Evolutionary conservation across 30 jellyfish, hydroid and myxozoan genomes (phyloP).

Genomic region (Chironex yamaguchii): DNA sequence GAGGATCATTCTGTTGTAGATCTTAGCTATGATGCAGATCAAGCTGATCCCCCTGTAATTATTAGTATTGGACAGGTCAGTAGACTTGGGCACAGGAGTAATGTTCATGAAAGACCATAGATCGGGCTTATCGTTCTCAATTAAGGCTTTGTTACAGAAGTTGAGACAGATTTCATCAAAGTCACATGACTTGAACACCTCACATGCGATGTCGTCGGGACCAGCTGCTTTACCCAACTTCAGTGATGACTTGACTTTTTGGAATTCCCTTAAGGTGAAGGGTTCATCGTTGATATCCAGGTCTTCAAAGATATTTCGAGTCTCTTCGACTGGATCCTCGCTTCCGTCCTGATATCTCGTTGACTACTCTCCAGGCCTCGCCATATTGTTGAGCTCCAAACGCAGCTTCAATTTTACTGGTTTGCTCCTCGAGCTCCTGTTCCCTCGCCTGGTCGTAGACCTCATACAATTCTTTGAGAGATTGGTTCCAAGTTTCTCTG

Average conservation of each 20-base stretch:
- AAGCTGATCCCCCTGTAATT: not conserved
- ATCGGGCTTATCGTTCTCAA: not conserved
- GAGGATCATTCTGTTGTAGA: not conserved
- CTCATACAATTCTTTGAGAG: no score
- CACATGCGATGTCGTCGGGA: not conserved
- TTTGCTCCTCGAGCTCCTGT: no score
- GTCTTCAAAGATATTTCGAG: no score
- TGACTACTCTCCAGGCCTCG: slow-evolving; percentile 16
- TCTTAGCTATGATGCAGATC: not conserved
- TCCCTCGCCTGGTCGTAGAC: no score
- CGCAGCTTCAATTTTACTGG: no score
- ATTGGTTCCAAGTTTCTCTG: no score
- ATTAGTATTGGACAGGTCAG: not conserved
- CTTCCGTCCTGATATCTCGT: slow-evolving; percentile 45
- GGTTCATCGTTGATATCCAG: not conserved
- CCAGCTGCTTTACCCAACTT: not conserved
- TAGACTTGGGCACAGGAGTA: not conserved
- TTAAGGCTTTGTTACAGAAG: not conserved
- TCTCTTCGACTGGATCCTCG: not conserved
- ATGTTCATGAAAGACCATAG: not conserved
- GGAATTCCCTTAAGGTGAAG: not conserved
- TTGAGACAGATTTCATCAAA: not conserved
- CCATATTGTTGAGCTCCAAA: no score
- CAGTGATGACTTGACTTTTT: not conserved
- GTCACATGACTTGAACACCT: not conserved